Percentiles rank a stretch among this genome's conserved stretches.
These are phyloP conservation scores for Glareola pratincola DNA, from an alignment of 2,113 vertebrate genomes.

Conservation along the genomic window DNA sequence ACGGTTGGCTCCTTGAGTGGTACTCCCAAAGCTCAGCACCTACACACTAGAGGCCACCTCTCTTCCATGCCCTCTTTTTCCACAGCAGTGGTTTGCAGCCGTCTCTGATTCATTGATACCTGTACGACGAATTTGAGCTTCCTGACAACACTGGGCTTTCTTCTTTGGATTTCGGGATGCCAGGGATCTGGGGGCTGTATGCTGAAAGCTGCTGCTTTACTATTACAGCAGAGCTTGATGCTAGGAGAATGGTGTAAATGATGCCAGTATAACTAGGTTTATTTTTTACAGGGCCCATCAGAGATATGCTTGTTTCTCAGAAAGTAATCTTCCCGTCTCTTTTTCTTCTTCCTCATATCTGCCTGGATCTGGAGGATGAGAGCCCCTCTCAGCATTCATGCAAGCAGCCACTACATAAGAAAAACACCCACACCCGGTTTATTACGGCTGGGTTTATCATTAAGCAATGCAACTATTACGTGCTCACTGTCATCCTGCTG, in stretches of 20 bases:
- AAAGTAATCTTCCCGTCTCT: slow-evolving; percentile 29
- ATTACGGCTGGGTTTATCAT: not conserved
- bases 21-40: not conserved
- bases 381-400: not conserved
- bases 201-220: not conserved
- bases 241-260: not conserved
- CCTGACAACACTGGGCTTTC: not conserved
- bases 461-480: not conserved
- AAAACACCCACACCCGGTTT: not conserved
- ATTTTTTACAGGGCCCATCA: not conserved
- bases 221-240: not conserved
- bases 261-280: not conserved
- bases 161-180: not conserved
- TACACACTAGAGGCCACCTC: accelerated
- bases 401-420: not conserved
- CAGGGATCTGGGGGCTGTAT: not conserved
- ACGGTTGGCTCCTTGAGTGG: not conserved
- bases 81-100: not conserved
- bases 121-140: not conserved
- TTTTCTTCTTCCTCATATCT: not conserved
- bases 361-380: slow-evolving; percentile 18
- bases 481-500: not conserved
- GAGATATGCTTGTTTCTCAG: not conserved
- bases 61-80: not conserved
- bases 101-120: not conserved